Percentiles rank a stretch among this genome's conserved stretches.
These are phyloP conservation scores for Disparrhopalites patrizii DNA, from an alignment of 2,888 invertebrate genomes.

Conservation along the genomic window DNA sequence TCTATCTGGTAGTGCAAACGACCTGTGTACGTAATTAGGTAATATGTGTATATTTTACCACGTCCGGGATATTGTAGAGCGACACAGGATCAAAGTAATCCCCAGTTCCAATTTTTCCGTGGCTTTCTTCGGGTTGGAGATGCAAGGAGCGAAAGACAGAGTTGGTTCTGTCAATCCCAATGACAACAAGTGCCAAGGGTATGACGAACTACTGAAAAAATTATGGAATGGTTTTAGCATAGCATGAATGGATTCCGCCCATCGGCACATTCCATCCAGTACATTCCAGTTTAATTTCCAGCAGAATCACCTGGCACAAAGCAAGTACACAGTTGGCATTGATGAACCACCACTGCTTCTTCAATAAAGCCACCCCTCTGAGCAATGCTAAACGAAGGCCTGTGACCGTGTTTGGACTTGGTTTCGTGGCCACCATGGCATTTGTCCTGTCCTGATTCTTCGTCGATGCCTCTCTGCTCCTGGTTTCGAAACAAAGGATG, in stretches of 20 bases:
- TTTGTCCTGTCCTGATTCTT: background rate
- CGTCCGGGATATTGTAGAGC: conserved; percentile 1
- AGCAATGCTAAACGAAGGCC: too few species aligned
- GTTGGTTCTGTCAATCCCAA: conserved; percentile 28
- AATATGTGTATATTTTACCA: too few species aligned
- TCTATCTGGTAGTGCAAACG: too few species aligned
- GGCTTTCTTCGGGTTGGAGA: conserved; percentile 19
- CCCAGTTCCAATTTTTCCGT: conserved; percentile 15
- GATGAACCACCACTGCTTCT: conserved; percentile 27
- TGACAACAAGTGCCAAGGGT: conserved; percentile 18
- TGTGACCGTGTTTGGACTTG: too few species aligned
- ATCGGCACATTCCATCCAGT: too few species aligned
- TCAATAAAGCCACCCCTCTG: too few species aligned
- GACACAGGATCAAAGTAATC: conserved; percentile 22
- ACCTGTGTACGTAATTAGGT: too few species aligned
- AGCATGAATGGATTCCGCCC: too few species aligned
- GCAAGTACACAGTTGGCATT: background rate
- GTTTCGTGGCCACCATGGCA: too few species aligned
- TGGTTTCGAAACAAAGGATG: too few species aligned
- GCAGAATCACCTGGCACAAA: conserved; percentile 14
- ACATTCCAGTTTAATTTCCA: too few species aligned
- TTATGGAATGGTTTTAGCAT: background rate
- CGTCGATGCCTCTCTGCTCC: background rate
- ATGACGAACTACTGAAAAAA: conserved; percentile 17
- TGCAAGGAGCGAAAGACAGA: conserved; percentile 27